Percentiles rank a stretch among this genome's conserved stretches.
These are phyloP conservation scores for Vandiemenella viatica DNA, from an alignment of 2,888 invertebrate genomes.

Conservation along the genomic window DNA sequence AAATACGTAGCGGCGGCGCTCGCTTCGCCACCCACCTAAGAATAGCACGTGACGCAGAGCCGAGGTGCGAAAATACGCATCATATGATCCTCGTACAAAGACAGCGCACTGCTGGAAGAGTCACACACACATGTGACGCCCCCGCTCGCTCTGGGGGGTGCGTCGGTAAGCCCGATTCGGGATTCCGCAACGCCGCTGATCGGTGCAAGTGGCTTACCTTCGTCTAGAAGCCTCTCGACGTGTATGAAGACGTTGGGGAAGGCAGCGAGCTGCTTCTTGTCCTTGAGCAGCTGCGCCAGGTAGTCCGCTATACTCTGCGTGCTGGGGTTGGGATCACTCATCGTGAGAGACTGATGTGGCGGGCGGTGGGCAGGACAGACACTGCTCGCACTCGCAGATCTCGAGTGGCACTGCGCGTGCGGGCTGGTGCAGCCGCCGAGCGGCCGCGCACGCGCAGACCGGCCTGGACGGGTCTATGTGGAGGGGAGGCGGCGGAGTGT, in stretches of 20 bases:
- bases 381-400: constrained; percentile 9
- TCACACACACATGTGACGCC: no score
- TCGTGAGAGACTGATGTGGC: constrained; percentile 9
- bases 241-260: constrained; percentile 99
- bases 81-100: no score
- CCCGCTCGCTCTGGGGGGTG: no score
- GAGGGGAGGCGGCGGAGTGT: neutral
- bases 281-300: constrained; percentile 98
- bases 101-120: no score
- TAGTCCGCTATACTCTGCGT: constrained; percentile 98
- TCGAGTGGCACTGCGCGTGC: constrained; percentile 13
- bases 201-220: constrained; percentile 85
- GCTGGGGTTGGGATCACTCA: constrained; percentile 34
- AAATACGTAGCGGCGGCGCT: no score
- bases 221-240: constrained; percentile 95
- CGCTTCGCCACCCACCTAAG: no score
- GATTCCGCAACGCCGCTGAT: no score
- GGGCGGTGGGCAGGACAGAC: constrained; percentile 2
- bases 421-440: neutral
- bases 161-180: no score
- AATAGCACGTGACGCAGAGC: no score
- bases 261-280: constrained; percentile 98
- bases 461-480: neutral
- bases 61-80: no score
- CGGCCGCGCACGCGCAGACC: neutral